Base-by-base conservation (phyloP, 2,113 vertebrate genomes). In the Mastomys coucha region DNA sequence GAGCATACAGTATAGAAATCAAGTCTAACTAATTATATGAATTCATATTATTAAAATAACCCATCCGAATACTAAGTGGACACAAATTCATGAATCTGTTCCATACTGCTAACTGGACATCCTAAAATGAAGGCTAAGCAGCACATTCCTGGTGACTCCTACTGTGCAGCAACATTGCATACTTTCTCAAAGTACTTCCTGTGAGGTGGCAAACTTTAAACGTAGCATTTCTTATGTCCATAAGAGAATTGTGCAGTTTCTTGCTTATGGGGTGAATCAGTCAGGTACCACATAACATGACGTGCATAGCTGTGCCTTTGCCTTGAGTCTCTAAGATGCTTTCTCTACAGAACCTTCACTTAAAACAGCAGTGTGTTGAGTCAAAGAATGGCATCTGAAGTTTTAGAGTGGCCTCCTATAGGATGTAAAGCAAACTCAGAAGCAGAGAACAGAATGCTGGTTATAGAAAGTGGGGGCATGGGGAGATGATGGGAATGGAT, bases 21-120 rank as follows among this genome's bases (percentile, higher is more conserved):
- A 70, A 88, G 33, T 42, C 67, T n/a, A 73, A 58, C 11, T 76
- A 86, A 93, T 81, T 91, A 81, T 26, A 33, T 93, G 33, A 1
- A n/a, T 51, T 89, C 88, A 67, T 7, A 6, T 69, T 75, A 95
- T 45, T 93, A 73, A 95, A 94, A 89, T 82, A 73, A 26, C 14
- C 13, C 33, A 39, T 33, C n/a, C 73, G 45, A 90, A 12, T 87
- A 31, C 19, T 77, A 82, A 89, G 22, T 89, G 42, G 14, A 28
- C 60, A 77, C 16, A 91, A 94, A 76, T 1, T 42, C 24, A 87
- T 12, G 53, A 9, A 14, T 72, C 13, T 53, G 11, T 84, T 51
- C 33, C 39, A 19, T 69, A 39, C 12, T 63, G 73, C 7, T 45
- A 42, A 26, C 26, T 45, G 11, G 67, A 14, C 56, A 70, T 51